Evolutionary conservation across 2,113 vertebrate species (phyloP), one percentile per base, ranked within the genome.

Genomic region (Cyrtonyx montezumae): DNA sequence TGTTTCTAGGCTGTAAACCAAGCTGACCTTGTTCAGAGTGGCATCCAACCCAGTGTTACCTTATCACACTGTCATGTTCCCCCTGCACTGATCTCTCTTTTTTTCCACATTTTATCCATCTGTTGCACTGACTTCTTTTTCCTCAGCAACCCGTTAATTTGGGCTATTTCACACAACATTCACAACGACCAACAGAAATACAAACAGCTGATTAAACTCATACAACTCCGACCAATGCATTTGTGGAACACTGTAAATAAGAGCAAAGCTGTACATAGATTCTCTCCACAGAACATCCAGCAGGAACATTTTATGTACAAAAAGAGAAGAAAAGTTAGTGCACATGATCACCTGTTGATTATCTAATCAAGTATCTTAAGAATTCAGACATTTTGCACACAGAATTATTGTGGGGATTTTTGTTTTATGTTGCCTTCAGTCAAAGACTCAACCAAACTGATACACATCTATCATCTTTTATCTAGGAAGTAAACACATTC

Each of bases 1-100:
- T 49, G 63, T 45, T 94, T 79, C 53, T 70, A 93, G 62, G 79
- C 61, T 58, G 43, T 49, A 75, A 90, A 90, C 21, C 46, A 81
- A 75, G 62, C 26, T 3, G 9, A 63, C 30, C 26, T 22, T 67
- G 48, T 63, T 51, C 71, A 63, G 48, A 53, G 21, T 62, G 46
- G 30, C 62, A 81, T 23, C 48, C 82, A 71, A 58, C 8, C 23
- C 79, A 55, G 9, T 23, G 46, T 25, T 34, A 18, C 23, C 26
- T 5, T 61, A 81, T 53, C 34, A 48, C 34, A 76, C 25, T 28
- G 10, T 56, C 30, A 11, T 56, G 53, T 10, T 62, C 61, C 37
- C 37, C 55, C 23, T 67, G 36, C 46, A 58, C 12, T 40, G 23
- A 62, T 14, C 9, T 26, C 4, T 46, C 16, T 51, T 82, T 69